Evolutionary conservation across 2,797 vertebrate species (phyloP), one percentile per base, ranked within the genome.

Genomic region (Lagocephalus sceleratus): DNA sequence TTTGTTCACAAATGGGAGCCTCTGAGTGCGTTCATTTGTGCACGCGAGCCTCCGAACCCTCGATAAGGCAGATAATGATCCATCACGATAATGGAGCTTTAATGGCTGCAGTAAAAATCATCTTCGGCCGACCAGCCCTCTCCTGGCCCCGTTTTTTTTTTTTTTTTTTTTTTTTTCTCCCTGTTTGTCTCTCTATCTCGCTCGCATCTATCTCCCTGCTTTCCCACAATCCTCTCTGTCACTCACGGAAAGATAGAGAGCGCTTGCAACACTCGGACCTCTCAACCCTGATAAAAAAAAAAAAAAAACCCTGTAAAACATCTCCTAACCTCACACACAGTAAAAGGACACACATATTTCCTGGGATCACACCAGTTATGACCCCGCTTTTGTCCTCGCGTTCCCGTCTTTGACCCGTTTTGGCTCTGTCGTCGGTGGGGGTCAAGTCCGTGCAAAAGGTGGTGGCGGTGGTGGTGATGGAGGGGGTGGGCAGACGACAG

Each of bases 81-180:
- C 79, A 71, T 78, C 75, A 80, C 23, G 70, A 81, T 87, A 85
- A 89, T 86, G 83, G 71, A 67, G 70, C 76, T 81, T 82, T 82
- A 87, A 85, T 82, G 76, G 76, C 76, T 72, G 79, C 77, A 78
- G 80, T 86, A 85, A 84, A 87, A 84, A 79, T 73, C 75, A 66
- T 84, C 75, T 63, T 65, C 47, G 68, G 63, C 68, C 71, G 67
- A 46, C 76, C 22, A 9, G 39, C 47, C 20, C 43, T 44, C 22
- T 46, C 29, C 38, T 38, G 20, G 42, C 60, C 32, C 56, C 54
- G 50, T 47, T 39, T 42, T 48, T 43, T 48, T 43, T n/a, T n/a
- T n/a, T n/a, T n/a, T n/a, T n/a, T n/a, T n/a, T n/a, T n/a, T n/a
- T n/a, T n/a, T n/a, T n/a, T n/a, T n/a, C n/a, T n/a, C n/a, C n/a